Percentiles rank a stretch among this genome's conserved stretches.
phyloP scores from a whole-genome alignment of 2,888 invertebrate genomes.

The Habrosyne pyritoides region DNA sequence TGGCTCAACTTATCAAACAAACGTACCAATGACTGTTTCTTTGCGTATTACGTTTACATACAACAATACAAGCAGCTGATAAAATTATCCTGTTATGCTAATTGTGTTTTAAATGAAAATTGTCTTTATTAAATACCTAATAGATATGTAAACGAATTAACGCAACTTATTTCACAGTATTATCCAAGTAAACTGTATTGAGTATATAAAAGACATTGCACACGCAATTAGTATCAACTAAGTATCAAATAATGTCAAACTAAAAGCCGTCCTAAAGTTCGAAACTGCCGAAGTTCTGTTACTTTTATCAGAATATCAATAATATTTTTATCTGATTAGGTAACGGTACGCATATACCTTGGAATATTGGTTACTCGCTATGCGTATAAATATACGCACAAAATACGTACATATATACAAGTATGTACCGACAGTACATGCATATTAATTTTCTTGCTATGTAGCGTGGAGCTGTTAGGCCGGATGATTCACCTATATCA shows the following conservation, averaged over 20 bases:
- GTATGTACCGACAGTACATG: not conserved
- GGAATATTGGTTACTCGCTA: not conserved
- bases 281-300: not conserved
- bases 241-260: not conserved
- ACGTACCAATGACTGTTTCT: not conserved
- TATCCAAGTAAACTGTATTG: not conserved
- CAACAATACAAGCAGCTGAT: not conserved
- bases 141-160: not conserved
- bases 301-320: not conserved
- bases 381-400: not conserved
- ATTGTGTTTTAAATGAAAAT: constrained; percentile 6
- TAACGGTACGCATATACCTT: not conserved
- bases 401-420: not conserved
- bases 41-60: not conserved
- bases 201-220: not conserved
- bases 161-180: not conserved
- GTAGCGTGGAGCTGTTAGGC: constrained; percentile 4
- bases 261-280: not conserved
- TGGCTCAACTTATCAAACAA: not conserved
- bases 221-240: too few species aligned
- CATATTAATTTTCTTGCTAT: not conserved
- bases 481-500: constrained; percentile 38
- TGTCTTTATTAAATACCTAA: constrained; percentile 1
- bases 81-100: not conserved
- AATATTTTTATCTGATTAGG: not conserved